Conservation (phyloP, 2,797 vertebrate genomes). For the Mus caroli region DNA sequence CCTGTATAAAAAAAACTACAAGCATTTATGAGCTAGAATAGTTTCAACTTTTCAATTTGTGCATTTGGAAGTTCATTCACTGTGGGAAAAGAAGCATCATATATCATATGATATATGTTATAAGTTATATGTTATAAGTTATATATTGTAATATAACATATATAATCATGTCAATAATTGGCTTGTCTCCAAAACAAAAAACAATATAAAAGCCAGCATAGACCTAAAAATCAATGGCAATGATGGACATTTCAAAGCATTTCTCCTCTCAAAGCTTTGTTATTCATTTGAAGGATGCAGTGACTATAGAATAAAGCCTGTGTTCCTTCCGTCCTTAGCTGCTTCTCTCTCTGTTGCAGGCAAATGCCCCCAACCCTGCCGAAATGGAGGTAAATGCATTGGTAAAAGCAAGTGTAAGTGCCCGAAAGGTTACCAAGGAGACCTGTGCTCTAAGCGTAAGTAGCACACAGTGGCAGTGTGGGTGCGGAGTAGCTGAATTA, state of each 20-base stretch:
- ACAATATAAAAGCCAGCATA: neutral
- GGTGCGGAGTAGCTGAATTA: fast-evolving
- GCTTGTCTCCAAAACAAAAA: neutral
- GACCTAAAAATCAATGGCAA: neutral
- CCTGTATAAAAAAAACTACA: neutral
- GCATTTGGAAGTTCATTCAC: slow-evolving; percentile 9
- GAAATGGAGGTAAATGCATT: slow-evolving; percentile 94
- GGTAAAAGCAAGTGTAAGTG: slow-evolving; percentile 96
- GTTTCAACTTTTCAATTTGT: neutral
- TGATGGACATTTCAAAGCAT: neutral
- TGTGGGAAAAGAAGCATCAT: neutral
- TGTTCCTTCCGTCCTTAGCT: slow-evolving; percentile 45
- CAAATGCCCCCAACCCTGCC: slow-evolving; percentile 93
- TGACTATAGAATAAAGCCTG: neutral
- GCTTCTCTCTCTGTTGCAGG: slow-evolving; percentile 85
- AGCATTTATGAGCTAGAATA: neutral
- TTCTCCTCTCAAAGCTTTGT: neutral
- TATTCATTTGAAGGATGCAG: slow-evolving; percentile 37
- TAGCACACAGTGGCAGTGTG: neutral
- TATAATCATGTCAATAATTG: slow-evolving; percentile 12
- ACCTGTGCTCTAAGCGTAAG: slow-evolving; percentile 95
- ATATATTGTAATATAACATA: neutral
- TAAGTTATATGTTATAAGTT: neutral
- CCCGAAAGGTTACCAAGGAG: slow-evolving; percentile 94
- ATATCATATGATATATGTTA: neutral